Base-by-base conservation (phyloP, 2,888 invertebrate species). In the Mayetiola destructor region DNA sequence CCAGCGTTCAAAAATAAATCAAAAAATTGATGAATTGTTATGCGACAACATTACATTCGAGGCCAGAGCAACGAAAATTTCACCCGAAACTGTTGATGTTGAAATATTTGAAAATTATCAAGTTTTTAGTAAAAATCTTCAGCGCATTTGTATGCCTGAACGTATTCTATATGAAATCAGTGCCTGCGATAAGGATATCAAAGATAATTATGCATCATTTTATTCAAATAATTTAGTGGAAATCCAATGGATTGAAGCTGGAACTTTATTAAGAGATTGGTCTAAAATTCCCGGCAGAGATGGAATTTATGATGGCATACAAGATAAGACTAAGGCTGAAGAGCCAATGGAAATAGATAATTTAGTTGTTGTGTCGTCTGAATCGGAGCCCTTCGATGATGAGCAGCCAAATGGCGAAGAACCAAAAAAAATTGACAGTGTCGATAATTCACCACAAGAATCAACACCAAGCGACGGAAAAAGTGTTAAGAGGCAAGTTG, bases 241-340 rank as follows among this genome's bases (percentile, higher is more conserved):
- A 59, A 71, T 71, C 54, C 69, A 70, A 35, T 63, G 56, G 48
- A 64, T 66, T 48, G 71, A 68, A 61, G 67, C 71, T 36, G 76
- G 80, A 21, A 69, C 69, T 65, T 69, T 81, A 57, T 66, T 84
- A n/a, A 78, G 74, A 68, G 74, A 80, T 64, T 83, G 82, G 80
- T 67, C 71, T 23, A 64, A 71, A 53, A 83, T 84, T 63, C 79
- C 80, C 4, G 83, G 84, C 0, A 72, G 84, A 58, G 81, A 81
- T 55, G 62, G 65, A 12, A 78, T 80, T 56, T 53, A 18, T 32
- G 53, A 53, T 53, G 16, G 53, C 12, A 20, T 32, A n/a, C 40
- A 16, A 16, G 39, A 40, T 39, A 56, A 40, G 27, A 48, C 48
- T 48, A 27, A 48, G 14, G 12, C 21, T 23, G 2, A 21, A 27